Evolutionary conservation across 2,113 vertebrate species (phyloP), one percentile per base, ranked within the genome.

Genomic region (Alosa alosa): DNA sequence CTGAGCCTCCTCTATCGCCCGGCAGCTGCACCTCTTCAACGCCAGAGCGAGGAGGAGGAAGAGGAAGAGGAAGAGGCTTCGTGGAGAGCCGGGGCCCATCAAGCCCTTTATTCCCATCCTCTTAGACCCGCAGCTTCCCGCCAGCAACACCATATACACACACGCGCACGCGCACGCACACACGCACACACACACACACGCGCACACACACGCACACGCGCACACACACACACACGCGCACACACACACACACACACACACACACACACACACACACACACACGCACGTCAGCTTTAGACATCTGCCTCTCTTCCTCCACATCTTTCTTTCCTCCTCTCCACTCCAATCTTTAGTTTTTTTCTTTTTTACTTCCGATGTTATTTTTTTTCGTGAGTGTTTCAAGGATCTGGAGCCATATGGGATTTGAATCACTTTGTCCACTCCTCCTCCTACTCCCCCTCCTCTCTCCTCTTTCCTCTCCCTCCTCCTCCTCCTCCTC

Each of bases 21-120:
- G 64, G 78, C 90, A 90, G 88, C 90, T 91, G 90, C 81, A 44
- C 60, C 82, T 85, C 85, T 89, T 83, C 78, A 86, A 10, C 64
- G n/a, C 0, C n/a, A 31, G 64, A 36, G 25, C 64, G 52, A 31
- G 11, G 60, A n/a, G 60, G 4, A n/a, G 20, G 6, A 22, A 7
- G 20, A 4, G 60, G 22, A 8, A 7, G 22, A 4, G 3, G 25
- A 31, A 72, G 25, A 72, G n/a, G 22, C 2, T 11, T 22, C 20
- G 36, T 78, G 39, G 84, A 86, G 87, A 82, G 68, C 64, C n/a
- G n/a, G 83, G 82, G 49, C 82, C 57, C 78, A 84, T 46, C 45
- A 82, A 82, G 36, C 20, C 22, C 22, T 49, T 64, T 25, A 15
- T 57, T 64, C 78, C 78, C 85, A 41, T 7, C 44, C 72, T 78